A percentile compares a stretch with the other conserved stretches of the same genome.
These are phyloP conservation scores for Decapterus maruadsi DNA, from an alignment of 2,797 vertebrate genomes.

Conservation along the genomic window DNA sequence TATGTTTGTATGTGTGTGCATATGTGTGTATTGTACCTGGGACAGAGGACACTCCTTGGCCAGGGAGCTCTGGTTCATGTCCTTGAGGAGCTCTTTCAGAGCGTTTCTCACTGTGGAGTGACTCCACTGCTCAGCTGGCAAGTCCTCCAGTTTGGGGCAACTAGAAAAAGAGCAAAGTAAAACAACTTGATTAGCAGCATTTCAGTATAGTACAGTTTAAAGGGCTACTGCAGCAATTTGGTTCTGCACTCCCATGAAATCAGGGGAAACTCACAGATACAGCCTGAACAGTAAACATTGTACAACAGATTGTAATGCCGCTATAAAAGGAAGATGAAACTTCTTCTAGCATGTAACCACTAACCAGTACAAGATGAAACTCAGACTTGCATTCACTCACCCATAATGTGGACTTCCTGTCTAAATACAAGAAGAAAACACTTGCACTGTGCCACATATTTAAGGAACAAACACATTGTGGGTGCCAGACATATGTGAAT, in stretches of 20 bases:
- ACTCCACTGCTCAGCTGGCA: constrained; percentile 97
- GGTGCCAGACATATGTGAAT: background rate
- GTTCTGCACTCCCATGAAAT: background rate
- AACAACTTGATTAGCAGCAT: background rate
- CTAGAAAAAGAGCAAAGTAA: constrained; percentile 71
- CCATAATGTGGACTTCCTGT: background rate
- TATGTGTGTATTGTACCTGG: constrained; percentile 69
- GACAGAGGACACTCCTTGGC: constrained; percentile 98
- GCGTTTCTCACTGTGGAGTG: constrained; percentile 96
- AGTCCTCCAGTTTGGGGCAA: constrained; percentile 95
- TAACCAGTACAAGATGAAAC: background rate
- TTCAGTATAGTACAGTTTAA: constrained; percentile 8
- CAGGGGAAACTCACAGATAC: background rate
- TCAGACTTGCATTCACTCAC: background rate
- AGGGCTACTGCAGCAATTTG: background rate
- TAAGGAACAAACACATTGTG: background rate
- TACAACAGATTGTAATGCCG: background rate
- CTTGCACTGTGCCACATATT: background rate
- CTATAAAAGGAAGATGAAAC: background rate
- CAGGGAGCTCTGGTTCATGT: constrained; percentile 98
- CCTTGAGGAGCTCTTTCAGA: constrained; percentile 96
- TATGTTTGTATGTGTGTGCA: constrained; percentile 2
- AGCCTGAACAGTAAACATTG: background rate
- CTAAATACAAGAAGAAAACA: constrained; percentile 3
- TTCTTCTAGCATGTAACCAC: background rate